These are phyloP conservation scores for Athene noctua DNA, from an alignment of 2,113 vertebrate genomes.

Conservation along the genomic window DNA sequence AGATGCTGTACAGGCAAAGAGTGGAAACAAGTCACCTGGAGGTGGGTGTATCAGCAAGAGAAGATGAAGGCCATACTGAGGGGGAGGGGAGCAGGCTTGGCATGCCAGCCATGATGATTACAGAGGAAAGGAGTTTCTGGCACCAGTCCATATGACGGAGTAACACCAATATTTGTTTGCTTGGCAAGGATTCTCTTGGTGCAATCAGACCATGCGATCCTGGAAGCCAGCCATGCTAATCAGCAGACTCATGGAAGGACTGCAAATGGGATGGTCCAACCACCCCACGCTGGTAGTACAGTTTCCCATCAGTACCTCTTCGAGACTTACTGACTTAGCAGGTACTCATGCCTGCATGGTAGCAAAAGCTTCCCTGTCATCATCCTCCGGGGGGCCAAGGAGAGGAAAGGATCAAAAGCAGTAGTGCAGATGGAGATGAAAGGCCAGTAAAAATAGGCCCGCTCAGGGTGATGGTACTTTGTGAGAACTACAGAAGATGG, in stretches of 20 bases:
- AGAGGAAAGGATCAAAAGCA: background rate
- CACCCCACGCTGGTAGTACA: background rate
- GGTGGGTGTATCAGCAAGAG: background rate
- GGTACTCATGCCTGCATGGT: background rate
- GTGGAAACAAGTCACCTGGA: background rate
- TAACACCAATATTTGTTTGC: background rate
- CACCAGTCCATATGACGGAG: background rate
- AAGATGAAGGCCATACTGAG: background rate
- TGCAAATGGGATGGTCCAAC: background rate
- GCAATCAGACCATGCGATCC: background rate
- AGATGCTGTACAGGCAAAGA: background rate
- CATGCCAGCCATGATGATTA: background rate
- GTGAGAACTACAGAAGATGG: background rate
- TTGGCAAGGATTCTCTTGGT: background rate
- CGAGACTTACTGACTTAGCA: background rate
- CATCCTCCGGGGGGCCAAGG: background rate
- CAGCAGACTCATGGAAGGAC: background rate
- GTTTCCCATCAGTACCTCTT: background rate
- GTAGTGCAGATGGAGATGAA: background rate
- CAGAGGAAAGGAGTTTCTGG: background rate
- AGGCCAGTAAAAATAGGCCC: background rate
- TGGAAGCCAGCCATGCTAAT: background rate
- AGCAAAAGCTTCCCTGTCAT: background rate
- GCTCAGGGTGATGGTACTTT: background rate
- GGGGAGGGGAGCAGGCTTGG: background rate